phyloP scores from a whole-genome alignment of 2,797 vertebrate species.

The Knipowitschia caucasica region DNA sequence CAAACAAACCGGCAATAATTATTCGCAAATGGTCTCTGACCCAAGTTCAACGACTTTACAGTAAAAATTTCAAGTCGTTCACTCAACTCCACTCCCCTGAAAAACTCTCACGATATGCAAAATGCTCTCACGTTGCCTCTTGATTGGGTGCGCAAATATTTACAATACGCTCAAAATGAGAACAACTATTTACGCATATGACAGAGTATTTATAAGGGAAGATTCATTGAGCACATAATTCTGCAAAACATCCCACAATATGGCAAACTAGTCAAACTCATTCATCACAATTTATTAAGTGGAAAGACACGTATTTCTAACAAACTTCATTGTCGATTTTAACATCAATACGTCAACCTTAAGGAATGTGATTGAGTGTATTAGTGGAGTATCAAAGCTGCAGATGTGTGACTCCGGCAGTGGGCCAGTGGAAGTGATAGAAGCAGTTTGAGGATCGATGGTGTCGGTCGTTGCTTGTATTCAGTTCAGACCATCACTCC shows the following conservation, averaged over 20 bases:
- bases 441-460: conserved; percentile 26
- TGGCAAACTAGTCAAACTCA: conserved; percentile 29
- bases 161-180: conserved; percentile 47
- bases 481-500: conserved; percentile 56
- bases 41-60: conserved; percentile 40
- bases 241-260: conserved; percentile 52
- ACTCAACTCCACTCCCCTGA: conserved; percentile 23
- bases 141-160: conserved; percentile 59
- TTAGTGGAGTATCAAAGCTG: conserved; percentile 15
- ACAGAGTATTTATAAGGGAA: conserved; percentile 40
- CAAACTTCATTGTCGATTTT: conserved; percentile 12
- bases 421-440: conserved; percentile 33
- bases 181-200: conserved; percentile 46
- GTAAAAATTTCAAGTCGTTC: conserved; percentile 32
- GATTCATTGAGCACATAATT: conserved; percentile 52
- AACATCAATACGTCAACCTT: conserved; percentile 20
- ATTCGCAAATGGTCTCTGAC: conserved; percentile 60
- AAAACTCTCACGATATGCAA: conserved; percentile 39
- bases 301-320: conserved; percentile 16
- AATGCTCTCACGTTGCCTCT: conserved; percentile 19
- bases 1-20: conserved; percentile 62
- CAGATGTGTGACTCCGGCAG: conserved; percentile 20
- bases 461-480: conserved; percentile 36
- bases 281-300: conserved; percentile 29
- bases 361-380: conserved; percentile 19